Conservation (phyloP, 2,113 vertebrate species). For the Triplophysa rosa region DNA sequence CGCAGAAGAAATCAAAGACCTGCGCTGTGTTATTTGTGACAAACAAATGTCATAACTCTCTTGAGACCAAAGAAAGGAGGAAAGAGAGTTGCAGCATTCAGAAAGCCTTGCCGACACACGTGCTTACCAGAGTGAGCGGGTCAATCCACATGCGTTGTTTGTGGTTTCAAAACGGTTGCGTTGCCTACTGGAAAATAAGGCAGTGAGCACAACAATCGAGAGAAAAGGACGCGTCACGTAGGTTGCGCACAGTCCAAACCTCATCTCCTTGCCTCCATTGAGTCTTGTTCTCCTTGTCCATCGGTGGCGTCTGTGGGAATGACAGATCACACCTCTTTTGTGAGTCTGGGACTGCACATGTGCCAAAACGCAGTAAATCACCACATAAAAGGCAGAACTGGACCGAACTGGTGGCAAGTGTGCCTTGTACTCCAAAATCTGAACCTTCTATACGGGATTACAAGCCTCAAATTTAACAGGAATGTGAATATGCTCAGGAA, state of each 20-base stretch:
- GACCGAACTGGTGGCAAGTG: conserved; percentile 8
- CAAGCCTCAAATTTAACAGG: background rate
- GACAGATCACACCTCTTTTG: conserved; percentile 52
- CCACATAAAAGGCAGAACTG: background rate
- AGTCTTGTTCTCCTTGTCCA: conserved; percentile 31
- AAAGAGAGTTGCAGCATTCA: background rate
- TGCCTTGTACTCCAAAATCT: background rate
- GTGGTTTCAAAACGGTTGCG: conserved; percentile 37
- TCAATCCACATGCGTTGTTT: conserved; percentile 20
- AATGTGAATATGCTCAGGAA: background rate
- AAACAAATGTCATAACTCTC: conserved; percentile 28
- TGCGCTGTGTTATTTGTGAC: conserved; percentile 17
- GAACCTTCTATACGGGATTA: background rate
- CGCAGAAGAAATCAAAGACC: conserved; percentile 14
- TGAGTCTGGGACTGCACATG: conserved; percentile 41
- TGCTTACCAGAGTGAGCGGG: background rate
- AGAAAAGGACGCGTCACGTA: conserved; percentile 5
- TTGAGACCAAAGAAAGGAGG: conserved; percentile 8
- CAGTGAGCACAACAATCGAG: conserved; percentile 1
- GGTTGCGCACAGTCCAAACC: conserved; percentile 43
- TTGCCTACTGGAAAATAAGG: conserved; percentile 11
- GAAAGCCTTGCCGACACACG: background rate
- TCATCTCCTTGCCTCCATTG: conserved; percentile 43
- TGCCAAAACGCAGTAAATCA: conserved; percentile 51
- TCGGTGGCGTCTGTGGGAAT: conserved; percentile 47